Conservation (phyloP, 2,797 vertebrate genomes). For the Lemur catta region DNA sequence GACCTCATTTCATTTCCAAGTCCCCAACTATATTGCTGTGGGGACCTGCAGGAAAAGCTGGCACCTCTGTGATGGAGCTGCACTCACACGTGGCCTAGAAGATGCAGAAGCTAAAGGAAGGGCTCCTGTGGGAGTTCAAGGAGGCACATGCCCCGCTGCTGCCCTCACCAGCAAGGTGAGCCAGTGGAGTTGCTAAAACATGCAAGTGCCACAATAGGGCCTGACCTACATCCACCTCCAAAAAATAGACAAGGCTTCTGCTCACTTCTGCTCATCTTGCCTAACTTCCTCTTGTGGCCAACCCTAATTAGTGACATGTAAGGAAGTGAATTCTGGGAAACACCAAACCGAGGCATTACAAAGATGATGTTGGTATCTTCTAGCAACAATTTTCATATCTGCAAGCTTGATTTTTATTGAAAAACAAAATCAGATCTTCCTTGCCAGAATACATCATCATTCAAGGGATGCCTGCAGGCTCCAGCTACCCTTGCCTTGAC, state of each 20-base stretch:
- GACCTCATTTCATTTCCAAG: neutral
- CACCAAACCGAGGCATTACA: neutral
- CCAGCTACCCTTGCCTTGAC: neutral
- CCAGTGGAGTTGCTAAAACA: neutral
- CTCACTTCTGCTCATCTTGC: neutral
- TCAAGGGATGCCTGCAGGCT: neutral
- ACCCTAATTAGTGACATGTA: neutral
- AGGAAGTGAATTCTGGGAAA: neutral
- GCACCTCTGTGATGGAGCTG: neutral
- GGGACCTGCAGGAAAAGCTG: neutral
- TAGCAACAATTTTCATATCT: neutral
- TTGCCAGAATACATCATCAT: neutral
- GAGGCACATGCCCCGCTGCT: accelerated
- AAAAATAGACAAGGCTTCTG: neutral
- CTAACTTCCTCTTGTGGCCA: neutral
- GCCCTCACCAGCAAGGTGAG: neutral
- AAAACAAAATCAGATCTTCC: neutral
- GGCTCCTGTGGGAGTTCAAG: neutral
- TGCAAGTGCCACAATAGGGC: neutral
- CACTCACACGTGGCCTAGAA: neutral
- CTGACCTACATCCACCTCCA: neutral
- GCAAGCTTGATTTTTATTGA: neutral
- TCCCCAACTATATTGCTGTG: neutral
- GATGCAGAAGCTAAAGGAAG: neutral
- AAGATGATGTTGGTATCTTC: neutral